These are phyloP conservation scores for Herpetotheres cachinnans DNA, from an alignment of 2,113 vertebrate species.

Conservation along the genomic window DNA sequence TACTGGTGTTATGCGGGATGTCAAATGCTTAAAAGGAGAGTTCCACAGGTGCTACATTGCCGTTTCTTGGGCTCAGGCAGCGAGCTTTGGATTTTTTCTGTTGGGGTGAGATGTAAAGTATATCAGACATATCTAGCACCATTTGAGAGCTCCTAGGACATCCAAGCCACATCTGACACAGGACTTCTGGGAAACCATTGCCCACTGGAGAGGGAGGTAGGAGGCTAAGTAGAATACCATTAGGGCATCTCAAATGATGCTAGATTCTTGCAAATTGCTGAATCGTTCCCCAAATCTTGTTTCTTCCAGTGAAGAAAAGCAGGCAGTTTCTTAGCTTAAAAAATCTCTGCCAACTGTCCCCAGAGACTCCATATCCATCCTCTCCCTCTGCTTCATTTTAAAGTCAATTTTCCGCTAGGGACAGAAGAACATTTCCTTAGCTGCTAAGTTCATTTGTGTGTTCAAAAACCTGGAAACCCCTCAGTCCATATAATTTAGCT, in stretches of 20 bases:
- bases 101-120: background rate
- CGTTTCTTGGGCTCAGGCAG: background rate
- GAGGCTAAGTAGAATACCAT: background rate
- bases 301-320: background rate
- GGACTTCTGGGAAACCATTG: background rate
- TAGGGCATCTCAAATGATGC: background rate
- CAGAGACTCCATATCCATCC: background rate
- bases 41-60: background rate
- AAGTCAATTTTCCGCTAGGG: background rate
- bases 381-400: background rate
- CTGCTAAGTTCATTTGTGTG: background rate
- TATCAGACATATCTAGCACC: background rate
- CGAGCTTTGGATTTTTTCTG: background rate
- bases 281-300: background rate
- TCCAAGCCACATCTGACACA: background rate
- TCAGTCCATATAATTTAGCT: background rate
- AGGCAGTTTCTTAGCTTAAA: background rate
- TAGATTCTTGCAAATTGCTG: background rate
- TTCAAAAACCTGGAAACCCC: background rate
- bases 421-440: background rate
- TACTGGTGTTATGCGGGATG: background rate
- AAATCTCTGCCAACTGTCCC: background rate
- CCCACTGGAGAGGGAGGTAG: background rate
- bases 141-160: background rate
- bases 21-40: background rate